These are phyloP conservation scores for Eudasyphora cyanicolor DNA, from an alignment of 2,888 invertebrate genomes.

Conservation along the genomic window DNA sequence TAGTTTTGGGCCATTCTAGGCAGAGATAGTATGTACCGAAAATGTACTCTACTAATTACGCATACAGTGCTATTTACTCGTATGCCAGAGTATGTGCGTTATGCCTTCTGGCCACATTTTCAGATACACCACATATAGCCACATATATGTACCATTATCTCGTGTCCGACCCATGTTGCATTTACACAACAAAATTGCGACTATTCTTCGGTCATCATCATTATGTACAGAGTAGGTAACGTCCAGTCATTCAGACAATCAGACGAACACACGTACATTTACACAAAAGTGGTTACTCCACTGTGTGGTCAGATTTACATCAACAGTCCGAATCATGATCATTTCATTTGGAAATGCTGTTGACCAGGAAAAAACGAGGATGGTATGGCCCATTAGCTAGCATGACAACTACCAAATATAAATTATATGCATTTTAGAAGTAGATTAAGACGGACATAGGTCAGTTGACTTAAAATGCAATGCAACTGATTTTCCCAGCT, in stretches of 20 bases:
- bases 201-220: neutral
- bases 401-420: too few relatives aligned
- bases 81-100: neutral
- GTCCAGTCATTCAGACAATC: too few relatives aligned
- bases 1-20: neutral
- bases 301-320: neutral
- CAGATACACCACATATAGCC: too few relatives aligned
- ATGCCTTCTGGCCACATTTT: neutral
- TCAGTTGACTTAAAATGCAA: too few relatives aligned
- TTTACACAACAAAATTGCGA: constrained; percentile 2
- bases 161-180: neutral
- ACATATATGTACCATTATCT: neutral
- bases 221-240: too few relatives aligned
- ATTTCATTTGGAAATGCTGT: neutral
- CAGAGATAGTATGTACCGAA: too few relatives aligned
- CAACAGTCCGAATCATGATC: neutral
- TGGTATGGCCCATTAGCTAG: too few relatives aligned
- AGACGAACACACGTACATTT: neutral
- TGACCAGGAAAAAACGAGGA: neutral
- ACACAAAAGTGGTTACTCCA: neutral
- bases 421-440: too few relatives aligned
- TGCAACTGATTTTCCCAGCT: too few relatives aligned
- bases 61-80: neutral
- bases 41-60: neutral
- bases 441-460: too few relatives aligned